Evolutionary conservation across 2,113 vertebrate genomes (phyloP).

Genomic region (Saccopteryx bilineata): DNA sequence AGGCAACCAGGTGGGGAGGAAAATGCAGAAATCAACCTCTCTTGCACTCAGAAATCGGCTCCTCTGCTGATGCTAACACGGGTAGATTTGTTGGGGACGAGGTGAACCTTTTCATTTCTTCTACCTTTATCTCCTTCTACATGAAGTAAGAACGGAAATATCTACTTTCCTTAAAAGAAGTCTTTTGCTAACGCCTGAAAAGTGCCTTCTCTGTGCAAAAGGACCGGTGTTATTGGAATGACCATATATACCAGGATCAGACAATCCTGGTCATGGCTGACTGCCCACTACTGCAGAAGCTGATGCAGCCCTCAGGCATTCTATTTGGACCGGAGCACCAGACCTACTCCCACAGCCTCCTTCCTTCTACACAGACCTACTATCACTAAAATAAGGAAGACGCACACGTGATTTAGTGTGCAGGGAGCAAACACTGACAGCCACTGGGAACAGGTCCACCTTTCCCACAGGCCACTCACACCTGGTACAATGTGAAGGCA

Average conservation of each 20-base stretch:
- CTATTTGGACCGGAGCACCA: neutral
- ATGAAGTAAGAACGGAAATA: neutral
- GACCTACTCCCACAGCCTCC: neutral
- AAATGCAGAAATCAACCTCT: neutral
- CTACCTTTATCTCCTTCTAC: neutral
- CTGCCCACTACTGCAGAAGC: too few relatives aligned
- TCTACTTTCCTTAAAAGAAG: neutral
- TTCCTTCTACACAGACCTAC: neutral
- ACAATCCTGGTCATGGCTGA: rapidly evolving
- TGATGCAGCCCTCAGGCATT: neutral
- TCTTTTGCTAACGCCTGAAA: constrained; percentile 29
- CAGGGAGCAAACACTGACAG: neutral
- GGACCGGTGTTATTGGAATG: neutral
- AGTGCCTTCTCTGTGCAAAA: neutral
- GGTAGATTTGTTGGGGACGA: neutral
- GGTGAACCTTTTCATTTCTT: neutral
- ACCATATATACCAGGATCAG: neutral
- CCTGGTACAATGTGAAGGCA: neutral
- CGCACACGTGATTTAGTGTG: neutral
- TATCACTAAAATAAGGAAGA: neutral
- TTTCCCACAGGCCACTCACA: neutral
- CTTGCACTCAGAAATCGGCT: neutral
- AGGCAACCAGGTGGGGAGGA: neutral
- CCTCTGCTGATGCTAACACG: neutral
- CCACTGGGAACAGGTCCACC: neutral